Conservation (phyloP, 1,140 invertebrate genomes). For the Formica selysi region DNA sequence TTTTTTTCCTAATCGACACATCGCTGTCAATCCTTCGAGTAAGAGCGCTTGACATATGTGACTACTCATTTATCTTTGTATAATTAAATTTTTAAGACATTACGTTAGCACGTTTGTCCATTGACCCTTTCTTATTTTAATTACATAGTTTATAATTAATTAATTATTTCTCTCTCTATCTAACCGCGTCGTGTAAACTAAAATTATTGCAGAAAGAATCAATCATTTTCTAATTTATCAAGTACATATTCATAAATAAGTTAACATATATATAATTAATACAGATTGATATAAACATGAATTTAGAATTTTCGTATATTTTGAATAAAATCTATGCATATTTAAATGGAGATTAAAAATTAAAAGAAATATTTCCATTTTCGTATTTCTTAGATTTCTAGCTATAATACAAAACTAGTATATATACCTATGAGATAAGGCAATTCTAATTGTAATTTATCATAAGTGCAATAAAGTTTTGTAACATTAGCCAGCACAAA, state of each 20-base stretch:
- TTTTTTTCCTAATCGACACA: not conserved
- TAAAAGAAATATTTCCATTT: not conserved
- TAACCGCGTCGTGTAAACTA: not conserved
- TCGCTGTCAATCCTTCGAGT: not conserved
- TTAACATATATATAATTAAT: not conserved
- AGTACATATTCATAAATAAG: not conserved
- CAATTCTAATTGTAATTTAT: not conserved
- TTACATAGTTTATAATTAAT: slow-evolving; percentile 3
- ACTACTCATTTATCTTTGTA: slow-evolving; percentile 67
- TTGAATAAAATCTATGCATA: too few species aligned
- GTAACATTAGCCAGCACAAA: not conserved
- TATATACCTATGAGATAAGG: too few species aligned
- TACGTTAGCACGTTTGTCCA: not conserved
- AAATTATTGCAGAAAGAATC: not conserved
- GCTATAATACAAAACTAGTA: not conserved
- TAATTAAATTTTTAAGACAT: slow-evolving; percentile 68
- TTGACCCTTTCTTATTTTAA: slow-evolving; percentile 14
- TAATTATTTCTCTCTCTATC: too few species aligned
- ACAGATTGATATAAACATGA: not conserved
- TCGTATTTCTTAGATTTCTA: not conserved
- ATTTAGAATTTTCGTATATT: too few species aligned
- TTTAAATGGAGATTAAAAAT: not conserved
- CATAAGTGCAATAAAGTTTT: not conserved
- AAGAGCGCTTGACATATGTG: slow-evolving; percentile 30
- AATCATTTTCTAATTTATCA: not conserved